A percentile compares a stretch with the other conserved stretches of the same genome.
Evolutionary conservation across 1,140 invertebrate species (phyloP).

Genomic region (Drosophila tsacasi): DNA sequence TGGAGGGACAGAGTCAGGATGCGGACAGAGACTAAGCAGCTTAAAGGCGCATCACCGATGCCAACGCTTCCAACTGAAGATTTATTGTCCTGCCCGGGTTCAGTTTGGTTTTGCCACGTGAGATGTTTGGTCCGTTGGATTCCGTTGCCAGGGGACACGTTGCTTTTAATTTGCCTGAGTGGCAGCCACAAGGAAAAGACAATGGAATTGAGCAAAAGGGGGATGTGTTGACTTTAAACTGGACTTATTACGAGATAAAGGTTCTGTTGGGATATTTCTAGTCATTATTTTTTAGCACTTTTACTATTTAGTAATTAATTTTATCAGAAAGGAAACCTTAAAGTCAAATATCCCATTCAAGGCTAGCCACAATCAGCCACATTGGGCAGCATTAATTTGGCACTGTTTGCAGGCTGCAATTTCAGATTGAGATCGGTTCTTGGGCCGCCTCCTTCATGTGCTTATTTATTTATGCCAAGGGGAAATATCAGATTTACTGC

Average conservation of each 20-base stretch:
- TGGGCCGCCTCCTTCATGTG: constrained; percentile 14
- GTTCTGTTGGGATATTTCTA: too few species aligned
- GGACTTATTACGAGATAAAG: not conserved
- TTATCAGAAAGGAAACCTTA: not conserved
- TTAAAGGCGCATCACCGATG: constrained; percentile 79
- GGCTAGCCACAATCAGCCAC: constrained; percentile 42
- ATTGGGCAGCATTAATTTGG: constrained; percentile 66
- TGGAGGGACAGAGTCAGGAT: not conserved
- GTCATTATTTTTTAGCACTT: too few species aligned
- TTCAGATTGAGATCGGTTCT: constrained; percentile 64
- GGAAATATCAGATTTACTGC: constrained; percentile 66
- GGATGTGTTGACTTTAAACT: constrained; percentile 9
- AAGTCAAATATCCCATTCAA: constrained; percentile 9
- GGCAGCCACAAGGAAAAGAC: constrained; percentile 14
- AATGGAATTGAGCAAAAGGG: constrained; percentile 2
- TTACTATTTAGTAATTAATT: too few species aligned
- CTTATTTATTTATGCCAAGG: constrained; percentile 64
- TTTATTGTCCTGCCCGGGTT: constrained; percentile 62
- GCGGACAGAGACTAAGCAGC: constrained; percentile 63
- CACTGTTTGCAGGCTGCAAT: constrained; percentile 40
- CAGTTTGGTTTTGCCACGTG: constrained; percentile 52
- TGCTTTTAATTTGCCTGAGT: constrained; percentile 48
- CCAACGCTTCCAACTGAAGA: constrained; percentile 57
- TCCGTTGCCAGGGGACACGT: constrained; percentile 18
- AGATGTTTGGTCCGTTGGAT: constrained; percentile 20